phyloP scores from a whole-genome alignment of 2,888 invertebrate species.

The Agonopterix arenella region DNA sequence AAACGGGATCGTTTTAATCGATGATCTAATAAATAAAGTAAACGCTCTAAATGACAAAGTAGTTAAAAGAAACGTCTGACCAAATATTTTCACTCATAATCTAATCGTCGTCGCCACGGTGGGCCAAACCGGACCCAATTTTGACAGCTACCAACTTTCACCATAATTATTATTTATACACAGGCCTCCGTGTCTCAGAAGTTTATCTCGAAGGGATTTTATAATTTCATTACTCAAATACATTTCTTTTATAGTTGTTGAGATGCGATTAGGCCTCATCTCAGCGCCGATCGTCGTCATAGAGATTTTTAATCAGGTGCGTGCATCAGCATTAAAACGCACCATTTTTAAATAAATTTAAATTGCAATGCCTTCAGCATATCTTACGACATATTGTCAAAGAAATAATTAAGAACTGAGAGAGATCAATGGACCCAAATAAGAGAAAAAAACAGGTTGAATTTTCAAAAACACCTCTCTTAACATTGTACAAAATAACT shows the following conservation, averaged over 20 bases:
- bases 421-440: too few relatives aligned
- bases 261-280: not conserved
- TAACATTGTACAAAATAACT: not conserved
- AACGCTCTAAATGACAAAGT: slow-evolving; percentile 22
- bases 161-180: slow-evolving; percentile 69
- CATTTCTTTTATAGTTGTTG: slow-evolving; percentile 5
- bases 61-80: slow-evolving; percentile 33
- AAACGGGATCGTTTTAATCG: too few relatives aligned
- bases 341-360: too few relatives aligned
- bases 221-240: slow-evolving; percentile 25
- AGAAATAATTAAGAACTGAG: too few relatives aligned
- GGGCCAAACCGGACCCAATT: slow-evolving; percentile 31
- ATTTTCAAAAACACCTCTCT: too few relatives aligned
- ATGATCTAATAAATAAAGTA: not conserved
- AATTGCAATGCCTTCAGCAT: too few relatives aligned
- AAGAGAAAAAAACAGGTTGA: too few relatives aligned
- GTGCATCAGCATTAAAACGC: too few relatives aligned
- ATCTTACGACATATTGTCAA: too few relatives aligned
- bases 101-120: slow-evolving; percentile 33
- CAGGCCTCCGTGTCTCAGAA: slow-evolving; percentile 32
- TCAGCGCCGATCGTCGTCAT: too few relatives aligned
- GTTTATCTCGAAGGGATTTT: slow-evolving; percentile 32
- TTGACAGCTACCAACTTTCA: slow-evolving; percentile 60
- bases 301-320: too few relatives aligned
- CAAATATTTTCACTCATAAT: slow-evolving; percentile 50